A percentile compares a stretch with the other conserved stretches of the same genome.
phyloP scores from a whole-genome alignment of 2,797 vertebrate species.

The Melanotaenia trifasciata region DNA sequence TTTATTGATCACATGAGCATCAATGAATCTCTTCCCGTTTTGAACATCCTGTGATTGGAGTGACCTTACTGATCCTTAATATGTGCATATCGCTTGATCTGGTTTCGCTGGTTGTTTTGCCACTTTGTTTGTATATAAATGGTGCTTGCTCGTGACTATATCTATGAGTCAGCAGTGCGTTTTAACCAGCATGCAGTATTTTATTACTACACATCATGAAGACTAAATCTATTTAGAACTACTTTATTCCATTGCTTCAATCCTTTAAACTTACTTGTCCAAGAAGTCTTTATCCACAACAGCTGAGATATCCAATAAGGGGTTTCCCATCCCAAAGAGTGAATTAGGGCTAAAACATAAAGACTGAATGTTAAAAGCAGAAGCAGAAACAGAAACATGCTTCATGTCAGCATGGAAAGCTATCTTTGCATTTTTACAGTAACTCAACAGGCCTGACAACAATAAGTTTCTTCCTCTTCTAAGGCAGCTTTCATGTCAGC shows the following conservation, averaged over 20 bases:
- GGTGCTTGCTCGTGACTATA: neutral
- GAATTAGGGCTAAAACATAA: constrained; percentile 89
- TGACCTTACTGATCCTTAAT: constrained; percentile 1
- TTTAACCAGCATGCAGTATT: neutral
- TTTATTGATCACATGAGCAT: constrained; percentile 34
- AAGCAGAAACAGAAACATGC: neutral
- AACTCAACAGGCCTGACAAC: neutral
- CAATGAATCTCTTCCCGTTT: neutral
- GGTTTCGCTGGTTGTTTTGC: neutral
- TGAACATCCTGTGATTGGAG: neutral
- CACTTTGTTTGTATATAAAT: neutral
- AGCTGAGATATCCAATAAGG: constrained; percentile 94
- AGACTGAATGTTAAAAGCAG: constrained; percentile 16
- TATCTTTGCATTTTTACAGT: neutral
- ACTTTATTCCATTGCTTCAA: neutral
- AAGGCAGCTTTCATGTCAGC: neutral
- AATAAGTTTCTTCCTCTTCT: neutral
- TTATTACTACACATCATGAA: neutral
- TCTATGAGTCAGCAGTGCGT: neutral
- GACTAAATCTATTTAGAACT: neutral
- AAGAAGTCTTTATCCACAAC: constrained; percentile 98
- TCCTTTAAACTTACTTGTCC: constrained; percentile 90
- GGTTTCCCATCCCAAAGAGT: constrained; percentile 99
- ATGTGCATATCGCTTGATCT: neutral
- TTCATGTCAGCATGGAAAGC: neutral